A percentile compares a stretch with the other conserved stretches of the same genome.
These are phyloP conservation scores for Cydia strobilella DNA, from an alignment of 1,140 invertebrate genomes.

Conservation along the genomic window DNA sequence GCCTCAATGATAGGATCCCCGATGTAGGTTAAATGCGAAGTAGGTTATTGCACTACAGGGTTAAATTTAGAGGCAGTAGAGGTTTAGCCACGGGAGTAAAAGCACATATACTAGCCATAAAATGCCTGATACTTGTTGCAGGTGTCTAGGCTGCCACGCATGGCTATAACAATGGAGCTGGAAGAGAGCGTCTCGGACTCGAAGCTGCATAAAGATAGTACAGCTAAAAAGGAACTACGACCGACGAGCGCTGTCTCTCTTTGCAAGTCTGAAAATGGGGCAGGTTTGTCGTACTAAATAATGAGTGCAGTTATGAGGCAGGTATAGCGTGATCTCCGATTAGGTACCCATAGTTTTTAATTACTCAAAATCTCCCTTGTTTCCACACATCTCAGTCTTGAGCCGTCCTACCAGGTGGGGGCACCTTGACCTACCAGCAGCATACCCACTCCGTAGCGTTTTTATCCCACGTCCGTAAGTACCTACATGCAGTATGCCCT, in stretches of 20 bases:
- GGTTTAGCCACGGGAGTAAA: constrained; percentile 44
- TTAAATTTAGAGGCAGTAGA: constrained; percentile 69
- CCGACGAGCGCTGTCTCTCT: constrained; percentile 73
- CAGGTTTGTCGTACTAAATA: constrained; percentile 56
- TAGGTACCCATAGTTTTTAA: too few relatives aligned
- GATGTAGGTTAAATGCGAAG: constrained; percentile 78
- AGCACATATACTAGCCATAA: constrained; percentile 50
- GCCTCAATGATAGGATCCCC: constrained; percentile 65
- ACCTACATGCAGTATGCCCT: too few relatives aligned
- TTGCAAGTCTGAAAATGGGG: constrained; percentile 72
- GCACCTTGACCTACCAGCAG: too few relatives aligned
- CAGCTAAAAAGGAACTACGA: constrained; percentile 67
- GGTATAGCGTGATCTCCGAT: too few relatives aligned
- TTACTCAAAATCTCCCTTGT: too few relatives aligned
- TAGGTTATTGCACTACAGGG: constrained; percentile 78
- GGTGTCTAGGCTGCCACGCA: constrained; percentile 50
- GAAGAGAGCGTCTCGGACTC: constrained; percentile 73
- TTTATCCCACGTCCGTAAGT: too few relatives aligned
- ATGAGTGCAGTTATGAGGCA: neutral
- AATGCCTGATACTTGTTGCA: constrained; percentile 58
- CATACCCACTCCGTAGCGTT: too few relatives aligned
- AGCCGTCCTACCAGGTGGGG: too few relatives aligned
- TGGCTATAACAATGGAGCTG: constrained; percentile 75
- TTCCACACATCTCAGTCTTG: too few relatives aligned
- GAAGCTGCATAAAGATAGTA: constrained; percentile 69